Percentiles rank a stretch among this genome's conserved stretches.
Evolutionary conservation across 2,797 vertebrate species (phyloP).

Genomic region (Manis pentadactyla): DNA sequence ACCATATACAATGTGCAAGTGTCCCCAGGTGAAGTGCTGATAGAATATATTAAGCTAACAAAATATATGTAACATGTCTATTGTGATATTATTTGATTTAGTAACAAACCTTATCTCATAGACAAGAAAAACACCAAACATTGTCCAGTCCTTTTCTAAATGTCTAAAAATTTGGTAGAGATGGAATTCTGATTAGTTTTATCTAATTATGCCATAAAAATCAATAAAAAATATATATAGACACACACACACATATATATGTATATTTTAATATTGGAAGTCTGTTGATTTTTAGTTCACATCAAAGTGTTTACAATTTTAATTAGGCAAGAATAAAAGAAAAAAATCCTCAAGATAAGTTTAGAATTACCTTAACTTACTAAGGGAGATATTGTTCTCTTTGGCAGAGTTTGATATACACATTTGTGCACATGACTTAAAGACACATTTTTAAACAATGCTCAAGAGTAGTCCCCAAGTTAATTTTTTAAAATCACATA

Average conservation of each 20-base stretch:
- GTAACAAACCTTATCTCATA: background rate
- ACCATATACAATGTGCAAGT: background rate
- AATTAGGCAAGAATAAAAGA: slow-evolving; percentile 14
- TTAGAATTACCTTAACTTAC: background rate
- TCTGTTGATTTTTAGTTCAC: background rate
- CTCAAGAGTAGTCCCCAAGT: background rate
- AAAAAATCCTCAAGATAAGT: background rate
- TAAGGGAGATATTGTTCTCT: background rate
- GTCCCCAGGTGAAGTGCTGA: background rate
- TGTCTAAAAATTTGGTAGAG: background rate
- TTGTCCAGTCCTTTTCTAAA: background rate
- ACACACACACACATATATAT: background rate
- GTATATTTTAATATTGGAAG: background rate
- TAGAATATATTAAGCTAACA: background rate
- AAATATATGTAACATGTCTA: background rate
- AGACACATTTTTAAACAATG: slow-evolving; percentile 69
- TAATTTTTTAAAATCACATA: background rate
- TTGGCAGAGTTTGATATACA: background rate
- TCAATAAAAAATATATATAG: background rate
- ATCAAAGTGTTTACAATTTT: background rate
- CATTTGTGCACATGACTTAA: background rate
- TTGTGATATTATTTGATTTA: background rate
- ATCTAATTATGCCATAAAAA: background rate
- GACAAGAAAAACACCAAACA: background rate
- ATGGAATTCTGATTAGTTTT: background rate